Percentiles rank a stretch among this genome's conserved stretches.
These are phyloP conservation scores for Hermodice carunculata DNA, from an alignment of 2,888 invertebrate species.

Conservation along the genomic window DNA sequence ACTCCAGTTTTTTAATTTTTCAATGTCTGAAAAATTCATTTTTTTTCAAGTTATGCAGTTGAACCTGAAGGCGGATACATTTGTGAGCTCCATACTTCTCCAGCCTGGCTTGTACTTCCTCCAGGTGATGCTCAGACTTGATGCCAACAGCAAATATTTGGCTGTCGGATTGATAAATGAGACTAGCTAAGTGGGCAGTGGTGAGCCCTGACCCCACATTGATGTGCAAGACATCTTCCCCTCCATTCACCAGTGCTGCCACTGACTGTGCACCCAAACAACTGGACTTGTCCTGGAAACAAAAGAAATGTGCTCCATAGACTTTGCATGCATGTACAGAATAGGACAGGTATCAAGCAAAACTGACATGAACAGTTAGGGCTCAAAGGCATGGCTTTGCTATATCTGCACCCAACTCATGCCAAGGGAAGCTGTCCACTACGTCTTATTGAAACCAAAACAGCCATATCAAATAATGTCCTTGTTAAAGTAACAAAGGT, in stretches of 20 bases:
- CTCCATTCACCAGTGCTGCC: slow-evolving; percentile 57
- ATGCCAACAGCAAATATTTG: slow-evolving; percentile 58
- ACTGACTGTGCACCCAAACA: slow-evolving; percentile 64
- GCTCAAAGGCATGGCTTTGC: neutral
- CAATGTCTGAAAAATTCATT: no score
- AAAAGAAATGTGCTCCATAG: no score
- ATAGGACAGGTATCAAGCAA: neutral
- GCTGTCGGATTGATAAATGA: slow-evolving; percentile 49
- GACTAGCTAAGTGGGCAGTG: slow-evolving; percentile 62
- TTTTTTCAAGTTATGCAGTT: no score
- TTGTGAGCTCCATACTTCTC: slow-evolving; percentile 58
- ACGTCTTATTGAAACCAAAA: neutral
- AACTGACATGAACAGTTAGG: neutral
- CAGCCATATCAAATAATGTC: neutral
- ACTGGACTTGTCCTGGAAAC: slow-evolving; percentile 67
- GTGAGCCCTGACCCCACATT: slow-evolving; percentile 62
- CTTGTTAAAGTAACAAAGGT: no score
- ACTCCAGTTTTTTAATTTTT: no score
- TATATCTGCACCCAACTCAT: neutral
- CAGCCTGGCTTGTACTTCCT: slow-evolving; percentile 47
- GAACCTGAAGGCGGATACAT: slow-evolving; percentile 48
- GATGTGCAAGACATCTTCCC: slow-evolving; percentile 65
- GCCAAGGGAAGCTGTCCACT: neutral
- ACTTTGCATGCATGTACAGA: no score
- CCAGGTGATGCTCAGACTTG: slow-evolving; percentile 38